Percentiles rank a stretch among this genome's conserved stretches.
phyloP scores from a whole-genome alignment of 2,113 vertebrate species.

The Ifrita kowaldi region DNA sequence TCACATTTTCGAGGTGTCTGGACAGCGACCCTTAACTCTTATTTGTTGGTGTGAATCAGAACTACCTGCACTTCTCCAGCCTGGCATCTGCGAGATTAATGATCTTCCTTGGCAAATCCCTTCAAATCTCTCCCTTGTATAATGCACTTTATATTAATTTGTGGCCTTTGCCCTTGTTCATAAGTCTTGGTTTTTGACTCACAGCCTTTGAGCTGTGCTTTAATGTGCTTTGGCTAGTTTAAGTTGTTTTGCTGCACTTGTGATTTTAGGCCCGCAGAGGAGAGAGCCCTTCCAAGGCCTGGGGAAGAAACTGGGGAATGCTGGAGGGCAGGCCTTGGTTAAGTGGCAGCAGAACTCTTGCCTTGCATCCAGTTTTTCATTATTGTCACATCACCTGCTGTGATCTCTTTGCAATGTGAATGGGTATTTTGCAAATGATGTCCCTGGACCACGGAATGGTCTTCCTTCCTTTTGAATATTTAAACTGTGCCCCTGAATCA shows the following conservation, averaged over 20 bases:
- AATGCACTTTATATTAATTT: neutral
- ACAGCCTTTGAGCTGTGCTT: neutral
- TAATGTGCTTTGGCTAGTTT: constrained; percentile 23
- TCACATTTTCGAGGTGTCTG: neutral
- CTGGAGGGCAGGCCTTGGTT: neutral
- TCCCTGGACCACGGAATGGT: neutral
- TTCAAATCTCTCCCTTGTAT: neutral
- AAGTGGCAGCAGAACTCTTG: neutral
- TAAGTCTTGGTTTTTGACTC: constrained; percentile 27
- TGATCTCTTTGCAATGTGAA: neutral
- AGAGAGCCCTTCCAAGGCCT: neutral
- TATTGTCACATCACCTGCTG: neutral
- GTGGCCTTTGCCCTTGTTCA: neutral
- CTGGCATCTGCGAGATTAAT: neutral
- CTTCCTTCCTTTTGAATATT: neutral
- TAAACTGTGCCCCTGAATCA: neutral
- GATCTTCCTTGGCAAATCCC: neutral
- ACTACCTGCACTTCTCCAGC: neutral
- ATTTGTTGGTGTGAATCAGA: neutral
- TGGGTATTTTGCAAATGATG: neutral
- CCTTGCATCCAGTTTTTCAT: neutral
- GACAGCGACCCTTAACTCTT: neutral
- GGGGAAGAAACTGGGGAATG: neutral
- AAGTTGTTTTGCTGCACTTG: neutral
- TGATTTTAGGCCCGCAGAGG: neutral